Evolutionary conservation across 2,888 invertebrate genomes (phyloP).

Genomic region (Eristalis intricaria): DNA sequence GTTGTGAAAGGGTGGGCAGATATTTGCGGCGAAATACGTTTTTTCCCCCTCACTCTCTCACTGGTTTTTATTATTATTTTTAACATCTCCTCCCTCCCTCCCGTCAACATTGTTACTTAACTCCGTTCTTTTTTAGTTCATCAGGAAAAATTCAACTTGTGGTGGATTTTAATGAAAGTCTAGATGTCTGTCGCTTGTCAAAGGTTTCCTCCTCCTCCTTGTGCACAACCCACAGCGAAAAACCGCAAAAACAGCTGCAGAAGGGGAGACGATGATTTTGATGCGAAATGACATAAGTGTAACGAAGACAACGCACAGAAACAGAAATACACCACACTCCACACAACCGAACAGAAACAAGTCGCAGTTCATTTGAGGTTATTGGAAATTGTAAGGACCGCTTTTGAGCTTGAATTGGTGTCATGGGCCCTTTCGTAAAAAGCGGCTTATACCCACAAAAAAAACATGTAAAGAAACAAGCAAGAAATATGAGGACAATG

Average conservation of each 20-base stretch:
- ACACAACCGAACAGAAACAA: not conserved
- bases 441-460: not conserved
- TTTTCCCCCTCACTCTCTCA: not conserved
- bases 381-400: conserved; percentile 17
- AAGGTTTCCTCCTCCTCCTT: not conserved
- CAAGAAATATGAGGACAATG: conserved; percentile 9
- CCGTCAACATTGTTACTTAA: not conserved
- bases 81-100: not conserved
- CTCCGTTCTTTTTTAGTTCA: conserved; percentile 11
- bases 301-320: not conserved
- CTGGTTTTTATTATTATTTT: not conserved
- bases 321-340: not conserved
- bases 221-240: not conserved
- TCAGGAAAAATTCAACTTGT: conserved; percentile 11
- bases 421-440: conserved; percentile 24
- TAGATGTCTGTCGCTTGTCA: conserved; percentile 18
- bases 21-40: not conserved
- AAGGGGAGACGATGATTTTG: conserved; percentile 6
- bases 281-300: conserved; percentile 5
- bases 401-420: conserved; percentile 24
- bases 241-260: not conserved
- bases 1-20: not conserved
- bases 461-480: not conserved
- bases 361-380: conserved; percentile 25
- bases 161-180: conserved; percentile 18